Percentiles rank a stretch among this genome's conserved stretches.
Evolutionary conservation across 2,888 invertebrate genomes (phyloP).

Genomic region (Melanchra persicariae): DNA sequence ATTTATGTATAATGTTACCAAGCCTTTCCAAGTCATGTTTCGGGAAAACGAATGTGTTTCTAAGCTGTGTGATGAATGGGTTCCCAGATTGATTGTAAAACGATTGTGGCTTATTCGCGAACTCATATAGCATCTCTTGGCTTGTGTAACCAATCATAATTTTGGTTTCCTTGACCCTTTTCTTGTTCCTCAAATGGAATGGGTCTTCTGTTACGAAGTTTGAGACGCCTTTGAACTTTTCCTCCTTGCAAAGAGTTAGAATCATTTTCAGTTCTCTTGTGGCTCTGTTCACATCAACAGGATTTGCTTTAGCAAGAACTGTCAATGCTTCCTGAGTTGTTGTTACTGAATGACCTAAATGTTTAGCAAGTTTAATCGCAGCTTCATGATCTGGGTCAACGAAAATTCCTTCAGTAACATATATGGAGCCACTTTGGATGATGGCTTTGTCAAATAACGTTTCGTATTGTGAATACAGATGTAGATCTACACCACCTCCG

Average conservation of each 20-base stretch:
- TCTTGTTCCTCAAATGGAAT: constrained; percentile 64
- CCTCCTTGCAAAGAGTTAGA: constrained; percentile 74
- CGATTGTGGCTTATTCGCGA: constrained; percentile 63
- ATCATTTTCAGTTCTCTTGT: constrained; percentile 62
- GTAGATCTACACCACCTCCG: constrained; percentile 76
- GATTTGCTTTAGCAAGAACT: constrained; percentile 68
- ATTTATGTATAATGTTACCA: constrained; percentile 60
- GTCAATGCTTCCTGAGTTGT: constrained; percentile 69
- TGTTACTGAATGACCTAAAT: constrained; percentile 68
- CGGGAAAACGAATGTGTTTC: constrained; percentile 43
- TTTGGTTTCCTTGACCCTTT: constrained; percentile 63
- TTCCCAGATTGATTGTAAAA: constrained; percentile 54
- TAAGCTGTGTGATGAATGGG: constrained; percentile 44
- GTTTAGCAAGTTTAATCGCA: constrained; percentile 72
- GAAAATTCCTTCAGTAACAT: constrained; percentile 69
- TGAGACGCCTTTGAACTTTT: constrained; percentile 64
- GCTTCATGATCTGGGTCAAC: constrained; percentile 69
- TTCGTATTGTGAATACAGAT: constrained; percentile 74
- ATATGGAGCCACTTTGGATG: constrained; percentile 77
- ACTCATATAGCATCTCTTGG: constrained; percentile 71
- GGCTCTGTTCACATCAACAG: constrained; percentile 70
- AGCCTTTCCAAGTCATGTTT: constrained; percentile 55
- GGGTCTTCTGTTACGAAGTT: constrained; percentile 70
- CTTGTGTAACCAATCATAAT: constrained; percentile 77
- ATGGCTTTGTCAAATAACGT: constrained; percentile 76